phyloP scores from a whole-genome alignment of 2,113 vertebrate genomes.

The Oenanthe oenanthe region DNA sequence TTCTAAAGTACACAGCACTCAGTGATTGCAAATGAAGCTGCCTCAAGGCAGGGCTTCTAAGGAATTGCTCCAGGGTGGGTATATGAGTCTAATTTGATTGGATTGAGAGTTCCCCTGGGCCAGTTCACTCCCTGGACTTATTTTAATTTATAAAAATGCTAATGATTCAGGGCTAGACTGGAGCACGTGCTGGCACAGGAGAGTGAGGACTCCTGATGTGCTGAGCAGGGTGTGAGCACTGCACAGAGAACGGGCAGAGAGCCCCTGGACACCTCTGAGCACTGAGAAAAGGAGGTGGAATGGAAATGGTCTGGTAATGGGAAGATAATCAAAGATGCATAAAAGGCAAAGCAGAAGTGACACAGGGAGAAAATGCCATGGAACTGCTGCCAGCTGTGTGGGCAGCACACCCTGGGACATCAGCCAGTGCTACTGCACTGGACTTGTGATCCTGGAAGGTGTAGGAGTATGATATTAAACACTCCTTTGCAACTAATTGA shows the following conservation, averaged over 20 bases:
- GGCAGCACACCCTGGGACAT: neutral
- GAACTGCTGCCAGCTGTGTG: neutral
- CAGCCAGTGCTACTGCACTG: neutral
- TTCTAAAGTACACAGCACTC: conserved; percentile 46
- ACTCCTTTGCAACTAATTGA: neutral
- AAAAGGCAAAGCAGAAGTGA: neutral
- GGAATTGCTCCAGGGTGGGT: conserved; percentile 10
- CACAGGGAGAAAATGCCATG: neutral
- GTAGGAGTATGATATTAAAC: neutral
- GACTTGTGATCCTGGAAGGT: neutral
- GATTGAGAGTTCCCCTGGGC: neutral
- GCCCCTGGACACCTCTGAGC: neutral
- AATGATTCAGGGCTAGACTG: neutral
- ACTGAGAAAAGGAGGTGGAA: neutral
- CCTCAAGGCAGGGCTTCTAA: conserved; percentile 2
- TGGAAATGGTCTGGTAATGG: neutral
- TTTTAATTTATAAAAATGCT: neutral
- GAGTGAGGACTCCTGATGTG: neutral
- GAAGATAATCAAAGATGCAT: neutral
- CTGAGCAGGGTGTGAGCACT: neutral
- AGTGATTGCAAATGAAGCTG: conserved; percentile 59
- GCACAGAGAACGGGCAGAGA: neutral
- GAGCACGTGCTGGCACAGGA: neutral
- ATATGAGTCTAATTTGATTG: conserved; percentile 23
- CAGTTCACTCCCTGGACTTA: neutral